Conservation (phyloP, 2,113 vertebrate species). For the Laterallus jamaicensis region DNA sequence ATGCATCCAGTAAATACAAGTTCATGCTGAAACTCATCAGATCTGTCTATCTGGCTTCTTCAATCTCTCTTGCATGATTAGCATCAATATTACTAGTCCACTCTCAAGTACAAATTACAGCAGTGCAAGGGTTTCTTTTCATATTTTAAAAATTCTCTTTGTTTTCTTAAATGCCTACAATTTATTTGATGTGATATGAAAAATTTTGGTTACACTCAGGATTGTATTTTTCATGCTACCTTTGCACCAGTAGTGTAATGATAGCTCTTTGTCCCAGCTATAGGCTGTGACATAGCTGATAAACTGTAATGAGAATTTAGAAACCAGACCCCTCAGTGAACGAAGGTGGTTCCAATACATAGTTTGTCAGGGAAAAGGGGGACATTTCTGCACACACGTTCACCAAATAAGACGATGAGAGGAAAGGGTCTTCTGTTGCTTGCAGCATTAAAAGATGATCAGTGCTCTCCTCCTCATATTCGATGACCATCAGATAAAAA, state of each 20-base stretch:
- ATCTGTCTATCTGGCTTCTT: background rate
- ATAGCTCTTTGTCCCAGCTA: background rate
- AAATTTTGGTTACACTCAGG: background rate
- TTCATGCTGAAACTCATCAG: background rate
- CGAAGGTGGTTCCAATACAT: background rate
- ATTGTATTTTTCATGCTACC: background rate
- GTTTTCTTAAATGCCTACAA: background rate
- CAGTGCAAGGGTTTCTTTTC: background rate
- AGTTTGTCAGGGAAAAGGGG: background rate
- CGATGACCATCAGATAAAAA: background rate
- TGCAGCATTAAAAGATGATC: background rate
- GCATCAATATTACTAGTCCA: background rate
- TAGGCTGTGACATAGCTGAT: background rate
- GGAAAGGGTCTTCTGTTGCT: background rate
- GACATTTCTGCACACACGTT: background rate
- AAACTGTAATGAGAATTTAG: background rate
- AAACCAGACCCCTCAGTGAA: background rate
- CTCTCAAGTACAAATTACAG: background rate
- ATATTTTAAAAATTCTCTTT: background rate
- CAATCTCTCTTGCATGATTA: background rate
- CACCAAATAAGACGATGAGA: background rate
- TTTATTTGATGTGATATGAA: background rate
- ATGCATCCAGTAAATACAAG: background rate
- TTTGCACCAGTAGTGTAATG: background rate
- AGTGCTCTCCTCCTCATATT: accelerated